Conservation (phyloP, 1,140 invertebrate species). For the Pseudomyrmex cubaensis region DNA sequence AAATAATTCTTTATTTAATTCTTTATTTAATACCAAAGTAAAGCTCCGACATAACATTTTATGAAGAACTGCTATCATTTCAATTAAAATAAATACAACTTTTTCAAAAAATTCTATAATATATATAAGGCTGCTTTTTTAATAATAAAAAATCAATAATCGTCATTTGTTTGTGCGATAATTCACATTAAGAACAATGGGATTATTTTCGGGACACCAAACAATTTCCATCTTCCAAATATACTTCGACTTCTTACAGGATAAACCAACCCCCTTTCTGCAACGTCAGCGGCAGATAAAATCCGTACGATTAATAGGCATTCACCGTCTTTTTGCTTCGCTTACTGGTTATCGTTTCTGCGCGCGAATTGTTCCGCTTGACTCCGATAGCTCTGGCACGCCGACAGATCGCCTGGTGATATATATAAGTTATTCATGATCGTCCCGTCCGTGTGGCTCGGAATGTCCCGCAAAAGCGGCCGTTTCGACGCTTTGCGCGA, state of each 20-base stretch:
- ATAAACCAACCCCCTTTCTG: not conserved
- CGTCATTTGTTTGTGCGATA: not conserved
- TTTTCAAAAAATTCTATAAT: too few relatives aligned
- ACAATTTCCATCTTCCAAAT: constrained; percentile 38
- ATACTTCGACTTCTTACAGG: not conserved
- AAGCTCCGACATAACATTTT: too few relatives aligned
- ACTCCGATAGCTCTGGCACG: constrained; percentile 47
- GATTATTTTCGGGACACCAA: constrained; percentile 34
- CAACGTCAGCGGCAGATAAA: constrained; percentile 71
- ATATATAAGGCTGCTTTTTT: too few relatives aligned
- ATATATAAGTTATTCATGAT: constrained; percentile 46
- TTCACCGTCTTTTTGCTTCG: constrained; percentile 59
- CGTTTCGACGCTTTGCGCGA: not conserved
- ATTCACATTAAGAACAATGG: not conserved
- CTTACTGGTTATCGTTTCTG: constrained; percentile 60
- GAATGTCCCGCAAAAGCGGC: constrained; percentile 1
- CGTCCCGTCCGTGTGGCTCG: not conserved
- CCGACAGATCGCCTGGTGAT: constrained; percentile 7
- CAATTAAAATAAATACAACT: too few relatives aligned
- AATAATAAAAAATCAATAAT: not conserved
- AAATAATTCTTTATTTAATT: not conserved
- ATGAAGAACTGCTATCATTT: too few relatives aligned
- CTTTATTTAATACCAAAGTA: not conserved
- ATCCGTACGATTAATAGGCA: constrained; percentile 74
- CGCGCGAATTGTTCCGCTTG: constrained; percentile 54